Percentiles rank a stretch among this genome's conserved stretches.
Conservation (phyloP, 2,113 vertebrate species). For the Hippocampus zosterae region DNA sequence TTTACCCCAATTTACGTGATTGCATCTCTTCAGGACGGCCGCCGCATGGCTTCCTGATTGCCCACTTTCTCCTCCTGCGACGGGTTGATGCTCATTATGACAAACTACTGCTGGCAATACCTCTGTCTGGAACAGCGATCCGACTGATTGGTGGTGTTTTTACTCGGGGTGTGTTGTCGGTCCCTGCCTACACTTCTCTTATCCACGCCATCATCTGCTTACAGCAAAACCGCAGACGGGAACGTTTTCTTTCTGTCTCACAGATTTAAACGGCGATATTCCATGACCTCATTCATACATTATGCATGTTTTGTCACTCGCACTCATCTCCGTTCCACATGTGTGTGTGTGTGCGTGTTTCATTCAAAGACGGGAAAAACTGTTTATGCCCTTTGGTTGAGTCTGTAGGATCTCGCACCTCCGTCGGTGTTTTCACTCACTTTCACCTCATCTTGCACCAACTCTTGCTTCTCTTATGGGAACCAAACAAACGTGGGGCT, state of each 20-base stretch:
- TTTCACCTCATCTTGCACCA: slow-evolving; percentile 22
- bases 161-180: slow-evolving; percentile 19
- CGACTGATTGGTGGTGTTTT: slow-evolving; percentile 24
- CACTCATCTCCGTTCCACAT: not conserved
- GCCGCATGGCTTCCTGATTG: not conserved
- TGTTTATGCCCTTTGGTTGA: slow-evolving; percentile 39
- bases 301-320: not conserved
- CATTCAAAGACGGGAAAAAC: slow-evolving; percentile 4
- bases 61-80: slow-evolving; percentile 8
- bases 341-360: not conserved
- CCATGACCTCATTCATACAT: slow-evolving; percentile 2
- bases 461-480: slow-evolving; percentile 4
- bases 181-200: slow-evolving; percentile 11
- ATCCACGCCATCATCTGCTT: slow-evolving; percentile 6
- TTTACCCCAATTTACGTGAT: slow-evolving; percentile 26
- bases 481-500: not conserved
- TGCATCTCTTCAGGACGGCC: not conserved
- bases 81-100: slow-evolving; percentile 32
- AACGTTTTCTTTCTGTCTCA: slow-evolving; percentile 4
- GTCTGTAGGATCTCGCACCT: slow-evolving; percentile 30
- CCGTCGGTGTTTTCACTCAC: not conserved
- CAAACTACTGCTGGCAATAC: slow-evolving; percentile 28
- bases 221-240: not conserved
- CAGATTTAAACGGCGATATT: not conserved
- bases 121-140: not conserved